Conservation (phyloP, 2,888 invertebrate species). For the Agrilus biguttatus region DNA sequence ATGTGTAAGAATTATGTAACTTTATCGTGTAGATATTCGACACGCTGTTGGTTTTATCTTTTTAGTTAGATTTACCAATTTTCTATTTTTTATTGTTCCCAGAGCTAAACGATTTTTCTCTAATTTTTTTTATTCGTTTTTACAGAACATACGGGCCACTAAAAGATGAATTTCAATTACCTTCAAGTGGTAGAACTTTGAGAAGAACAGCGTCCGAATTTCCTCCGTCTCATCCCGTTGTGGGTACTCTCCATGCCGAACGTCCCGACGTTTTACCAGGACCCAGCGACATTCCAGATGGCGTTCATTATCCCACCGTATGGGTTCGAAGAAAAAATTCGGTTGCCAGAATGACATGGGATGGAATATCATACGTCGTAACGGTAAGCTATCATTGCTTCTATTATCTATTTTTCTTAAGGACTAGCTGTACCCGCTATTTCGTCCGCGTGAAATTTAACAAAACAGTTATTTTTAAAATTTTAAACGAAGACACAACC, state of each 20-base stretch:
- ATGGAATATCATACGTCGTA: slow-evolving; percentile 64
- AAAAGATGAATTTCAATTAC: slow-evolving; percentile 32
- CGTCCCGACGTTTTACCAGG: slow-evolving; percentile 33
- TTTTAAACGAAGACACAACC: too few relatives aligned
- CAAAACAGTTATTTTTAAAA: too few relatives aligned
- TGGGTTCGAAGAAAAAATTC: slow-evolving; percentile 56
- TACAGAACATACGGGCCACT: slow-evolving; percentile 40
- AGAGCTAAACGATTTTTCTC: too few relatives aligned
- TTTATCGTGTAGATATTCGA: too few relatives aligned
- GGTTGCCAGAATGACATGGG: slow-evolving; percentile 68
- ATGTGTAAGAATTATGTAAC: too few relatives aligned
- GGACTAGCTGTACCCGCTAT: too few relatives aligned
- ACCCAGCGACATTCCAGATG: slow-evolving; percentile 28
- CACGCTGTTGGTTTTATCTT: too few relatives aligned
- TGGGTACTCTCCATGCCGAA: slow-evolving; percentile 21
- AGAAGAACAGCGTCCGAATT: slow-evolving; percentile 16
- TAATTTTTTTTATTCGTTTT: slow-evolving; percentile 23
- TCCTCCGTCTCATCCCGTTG: slow-evolving; percentile 9
- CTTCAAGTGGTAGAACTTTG: slow-evolving; percentile 4
- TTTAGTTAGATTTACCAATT: too few relatives aligned
- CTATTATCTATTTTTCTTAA: too few relatives aligned
- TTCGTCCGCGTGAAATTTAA: too few relatives aligned
- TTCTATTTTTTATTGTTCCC: too few relatives aligned
- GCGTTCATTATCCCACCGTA: slow-evolving; percentile 20
- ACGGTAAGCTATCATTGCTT: slow-evolving; percentile 41